These are phyloP conservation scores for Aradophagus sp. DNA, from an alignment of 1,140 invertebrate species.

Conservation along the genomic window DNA sequence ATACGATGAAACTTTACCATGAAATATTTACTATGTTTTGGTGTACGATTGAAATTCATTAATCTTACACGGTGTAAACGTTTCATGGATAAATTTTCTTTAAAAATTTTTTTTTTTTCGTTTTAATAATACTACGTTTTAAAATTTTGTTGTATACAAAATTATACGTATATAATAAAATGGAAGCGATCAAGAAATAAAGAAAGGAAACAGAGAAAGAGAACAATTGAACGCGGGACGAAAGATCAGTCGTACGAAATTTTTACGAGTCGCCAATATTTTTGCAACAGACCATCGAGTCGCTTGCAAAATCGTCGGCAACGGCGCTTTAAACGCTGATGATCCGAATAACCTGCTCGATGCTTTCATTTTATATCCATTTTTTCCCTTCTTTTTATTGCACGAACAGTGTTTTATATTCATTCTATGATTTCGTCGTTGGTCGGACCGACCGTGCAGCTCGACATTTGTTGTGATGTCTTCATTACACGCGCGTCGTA, in stretches of 20 bases:
- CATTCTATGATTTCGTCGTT: slow-evolving; percentile 19
- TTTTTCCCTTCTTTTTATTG: background rate
- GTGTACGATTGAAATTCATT: too few relatives aligned
- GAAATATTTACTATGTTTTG: too few relatives aligned
- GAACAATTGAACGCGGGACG: slow-evolving; percentile 28
- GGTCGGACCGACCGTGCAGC: slow-evolving; percentile 5
- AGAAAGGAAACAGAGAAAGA: too few relatives aligned
- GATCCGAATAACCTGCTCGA: slow-evolving; percentile 34
- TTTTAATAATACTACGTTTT: too few relatives aligned
- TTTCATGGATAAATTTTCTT: too few relatives aligned
- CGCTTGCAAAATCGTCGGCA: slow-evolving; percentile 40
- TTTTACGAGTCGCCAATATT: slow-evolving; percentile 59
- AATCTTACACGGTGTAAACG: too few relatives aligned
- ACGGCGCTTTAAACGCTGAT: slow-evolving; percentile 40
- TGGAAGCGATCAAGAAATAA: too few relatives aligned
- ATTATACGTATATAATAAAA: too few relatives aligned
- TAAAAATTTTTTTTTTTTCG: too few relatives aligned
- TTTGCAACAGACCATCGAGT: slow-evolving; percentile 51
- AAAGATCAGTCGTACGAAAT: slow-evolving; percentile 40
- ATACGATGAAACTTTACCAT: too few relatives aligned
- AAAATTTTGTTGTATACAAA: too few relatives aligned
- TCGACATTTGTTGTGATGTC: slow-evolving; percentile 30
- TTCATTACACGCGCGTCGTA: slow-evolving; percentile 31
- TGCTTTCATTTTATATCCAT: slow-evolving; percentile 19
- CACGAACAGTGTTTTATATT: slow-evolving; percentile 27